phyloP scores from a whole-genome alignment of 2,113 vertebrate species.

The Syngnathus floridae region DNA sequence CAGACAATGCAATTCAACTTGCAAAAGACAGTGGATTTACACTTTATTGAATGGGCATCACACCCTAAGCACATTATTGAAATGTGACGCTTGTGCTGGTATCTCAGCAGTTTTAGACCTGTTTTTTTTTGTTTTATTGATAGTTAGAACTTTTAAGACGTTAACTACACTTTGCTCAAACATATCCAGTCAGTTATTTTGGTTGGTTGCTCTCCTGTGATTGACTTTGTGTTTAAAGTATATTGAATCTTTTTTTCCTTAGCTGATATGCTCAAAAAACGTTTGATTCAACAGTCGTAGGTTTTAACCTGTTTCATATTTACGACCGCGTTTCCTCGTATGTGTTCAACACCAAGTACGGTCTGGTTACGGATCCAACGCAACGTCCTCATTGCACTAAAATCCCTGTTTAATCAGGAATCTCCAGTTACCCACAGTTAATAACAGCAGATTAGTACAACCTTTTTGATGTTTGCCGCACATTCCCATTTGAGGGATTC shows the following conservation, averaged over 20 bases:
- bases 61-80: constrained; percentile 31
- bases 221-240: background rate
- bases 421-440: constrained; percentile 89
- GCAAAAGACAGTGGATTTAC: constrained; percentile 54
- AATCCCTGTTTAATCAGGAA: constrained; percentile 93
- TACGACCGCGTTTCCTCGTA: background rate
- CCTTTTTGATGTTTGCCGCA: constrained; percentile 82
- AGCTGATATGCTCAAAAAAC: background rate
- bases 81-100: constrained; percentile 38
- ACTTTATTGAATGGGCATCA: constrained; percentile 48
- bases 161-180: constrained; percentile 27
- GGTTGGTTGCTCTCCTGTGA: constrained; percentile 8
- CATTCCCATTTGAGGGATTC: constrained; percentile 81
- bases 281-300: background rate
- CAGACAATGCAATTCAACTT: constrained; percentile 43
- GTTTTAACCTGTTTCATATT: background rate
- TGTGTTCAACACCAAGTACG: background rate
- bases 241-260: background rate
- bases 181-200: constrained; percentile 18
- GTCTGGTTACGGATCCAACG: constrained; percentile 53
- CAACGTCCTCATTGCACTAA: constrained; percentile 69
- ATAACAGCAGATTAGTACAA: constrained; percentile 91
- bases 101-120: constrained; percentile 36
- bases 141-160: constrained; percentile 21
- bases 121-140: constrained; percentile 6